phyloP scores from a whole-genome alignment of 2,113 vertebrate species.

The Camelus dromedarius region DNA sequence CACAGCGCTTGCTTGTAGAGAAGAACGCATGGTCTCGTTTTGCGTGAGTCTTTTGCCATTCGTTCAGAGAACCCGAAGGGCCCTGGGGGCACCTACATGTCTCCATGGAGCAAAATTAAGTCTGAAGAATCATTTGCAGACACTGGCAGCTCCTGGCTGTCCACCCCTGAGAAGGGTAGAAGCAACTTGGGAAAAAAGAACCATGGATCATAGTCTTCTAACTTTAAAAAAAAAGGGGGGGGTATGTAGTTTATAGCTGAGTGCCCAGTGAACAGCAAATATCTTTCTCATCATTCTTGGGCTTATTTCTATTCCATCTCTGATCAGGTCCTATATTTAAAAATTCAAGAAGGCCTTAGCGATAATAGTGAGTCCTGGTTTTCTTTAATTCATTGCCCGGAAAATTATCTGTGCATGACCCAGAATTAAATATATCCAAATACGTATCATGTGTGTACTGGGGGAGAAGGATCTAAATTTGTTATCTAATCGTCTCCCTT shows the following conservation, averaged over 20 bases:
- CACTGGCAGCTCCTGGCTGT: background rate
- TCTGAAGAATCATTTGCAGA: background rate
- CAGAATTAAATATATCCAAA: background rate
- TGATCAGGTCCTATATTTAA: background rate
- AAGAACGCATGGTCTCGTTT: fast-evolving
- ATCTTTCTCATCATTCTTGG: background rate
- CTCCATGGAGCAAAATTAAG: background rate
- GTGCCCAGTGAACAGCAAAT: background rate
- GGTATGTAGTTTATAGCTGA: too few relatives aligned
- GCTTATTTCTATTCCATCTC: background rate
- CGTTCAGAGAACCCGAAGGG: background rate
- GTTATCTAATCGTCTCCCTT: conserved; percentile 6
- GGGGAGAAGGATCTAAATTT: background rate
- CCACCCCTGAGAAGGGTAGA: background rate
- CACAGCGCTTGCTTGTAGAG: fast-evolving
- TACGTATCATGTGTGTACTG: background rate
- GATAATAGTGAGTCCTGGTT: background rate
- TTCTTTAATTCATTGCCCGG: background rate
- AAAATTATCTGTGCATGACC: background rate
- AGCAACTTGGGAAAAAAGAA: background rate
- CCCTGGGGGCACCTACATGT: fast-evolving
- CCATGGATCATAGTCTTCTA: background rate
- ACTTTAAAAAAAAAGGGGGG: background rate
- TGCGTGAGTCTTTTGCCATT: fast-evolving
- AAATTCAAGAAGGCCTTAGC: background rate